Base-by-base conservation (phyloP, 2,113 vertebrate genomes). In the Micronisus gabar region DNA sequence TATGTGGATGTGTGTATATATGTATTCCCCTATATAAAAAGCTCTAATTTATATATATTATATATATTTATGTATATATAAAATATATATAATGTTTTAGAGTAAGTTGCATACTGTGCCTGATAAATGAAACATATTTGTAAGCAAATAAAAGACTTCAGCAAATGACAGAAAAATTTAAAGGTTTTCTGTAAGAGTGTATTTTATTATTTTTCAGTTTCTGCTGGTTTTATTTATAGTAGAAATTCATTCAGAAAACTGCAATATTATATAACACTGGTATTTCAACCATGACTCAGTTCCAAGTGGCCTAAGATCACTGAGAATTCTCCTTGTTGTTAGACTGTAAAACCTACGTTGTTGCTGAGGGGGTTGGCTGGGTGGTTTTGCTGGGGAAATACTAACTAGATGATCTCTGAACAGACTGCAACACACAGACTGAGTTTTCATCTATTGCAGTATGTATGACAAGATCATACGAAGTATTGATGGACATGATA, bases 31-130 rank as follows among this genome's bases (percentile, higher is more conserved):
- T 96, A 91, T 95, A 96, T 95, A 94, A 68, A 85, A 80, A 82
- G 45, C 93, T 95, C 83, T 93, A 93, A 92, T 95, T 84, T 95
- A 95, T 95, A 95, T 95, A 96, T 92, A 93, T 95, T 40, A 56
- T 96, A 96, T 96, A 97, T 92, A 95, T 95, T 87, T 74, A 32
- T 95, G 73, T 95, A 90, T 95, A 97, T 95, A 97, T 92, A 93
- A 86, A 93, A 92, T 97, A 90, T 97, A 80, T 94, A 91, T 95
- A 94, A 95, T 67, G 32, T 81, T 75, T 90, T 94, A 94, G 81
- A 95, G 40, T 89, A 89, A 90, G 22, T 93, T 95, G 36, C 88
- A 91, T 89, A 91, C 34, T 81, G 83, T 94, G 88, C 41, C 95
- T 95, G 74, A 52, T 61, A 97, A 90, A 93, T 96, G 61, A 96